These are phyloP conservation scores for Octomys mimax DNA, from an alignment of 2,797 vertebrate genomes.

Conservation along the genomic window DNA sequence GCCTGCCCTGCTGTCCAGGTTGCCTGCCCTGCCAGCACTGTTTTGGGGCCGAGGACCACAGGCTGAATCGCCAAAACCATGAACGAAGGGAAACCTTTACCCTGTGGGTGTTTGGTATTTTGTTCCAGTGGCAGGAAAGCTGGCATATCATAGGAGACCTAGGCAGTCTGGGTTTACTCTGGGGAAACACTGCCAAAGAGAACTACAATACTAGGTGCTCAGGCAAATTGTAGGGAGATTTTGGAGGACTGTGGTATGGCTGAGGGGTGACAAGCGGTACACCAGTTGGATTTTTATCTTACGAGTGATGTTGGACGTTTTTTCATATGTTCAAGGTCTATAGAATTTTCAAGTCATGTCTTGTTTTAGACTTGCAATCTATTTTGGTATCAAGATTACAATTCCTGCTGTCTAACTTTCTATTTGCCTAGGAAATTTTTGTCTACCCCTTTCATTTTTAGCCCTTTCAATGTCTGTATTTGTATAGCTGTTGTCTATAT, in stretches of 20 bases:
- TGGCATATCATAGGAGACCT: background rate
- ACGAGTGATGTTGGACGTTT: background rate
- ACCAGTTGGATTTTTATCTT: background rate
- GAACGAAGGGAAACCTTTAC: background rate
- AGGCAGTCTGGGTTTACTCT: background rate
- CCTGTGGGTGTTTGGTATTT: background rate
- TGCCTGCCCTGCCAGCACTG: background rate
- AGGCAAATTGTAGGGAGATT: background rate
- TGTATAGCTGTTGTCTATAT: background rate
- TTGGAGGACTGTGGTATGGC: accelerated
- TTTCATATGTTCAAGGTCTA: background rate
- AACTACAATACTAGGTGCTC: background rate
- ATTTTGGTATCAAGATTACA: background rate
- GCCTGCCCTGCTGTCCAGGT: too few relatives aligned
- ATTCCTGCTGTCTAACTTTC: background rate
- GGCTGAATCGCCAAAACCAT: background rate
- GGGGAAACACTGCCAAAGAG: background rate
- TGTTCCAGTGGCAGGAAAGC: background rate
- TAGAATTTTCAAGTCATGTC: background rate
- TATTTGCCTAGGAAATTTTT: background rate
- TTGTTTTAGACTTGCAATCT: constrained; percentile 5
- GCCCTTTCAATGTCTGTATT: background rate
- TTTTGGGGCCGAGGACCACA: background rate
- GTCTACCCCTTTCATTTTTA: background rate
- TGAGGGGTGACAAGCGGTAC: background rate